Evolutionary conservation across 2,888 invertebrate genomes (phyloP), one percentile per base, ranked within the genome.

Genomic region (Nemurella pictetii): DNA sequence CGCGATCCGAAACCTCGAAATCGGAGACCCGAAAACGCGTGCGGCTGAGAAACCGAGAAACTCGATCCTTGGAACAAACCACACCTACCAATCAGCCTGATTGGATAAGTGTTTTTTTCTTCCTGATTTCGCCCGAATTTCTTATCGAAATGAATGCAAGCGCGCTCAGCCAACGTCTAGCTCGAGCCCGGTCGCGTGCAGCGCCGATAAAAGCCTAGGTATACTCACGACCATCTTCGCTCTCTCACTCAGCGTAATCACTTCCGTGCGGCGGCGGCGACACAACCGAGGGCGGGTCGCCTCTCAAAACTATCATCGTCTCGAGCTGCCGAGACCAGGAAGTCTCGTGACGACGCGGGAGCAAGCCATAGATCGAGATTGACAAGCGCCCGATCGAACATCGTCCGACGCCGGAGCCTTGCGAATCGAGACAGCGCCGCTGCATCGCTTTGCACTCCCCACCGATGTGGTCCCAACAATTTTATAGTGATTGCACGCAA

Each of bases 81-180:
- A 75, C 75, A 28, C 75, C 75, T 28, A 75, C 75, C 75, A 75
- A 75, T 75, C 75, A 75, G 75, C 9, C 7, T 2, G 5, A 75
- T 75, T 28, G 75, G 75, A 25, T 75, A 75, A 75, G 75, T 75
- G 75, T 26, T 75, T 75, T 28, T 75, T 75, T 75, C 26, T 28
- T 75, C 26, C 75, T 75, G 75, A 75, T 75, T 55, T 75, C 75
- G 3, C 75, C 27, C 15, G 55, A 12, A 55, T 20, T 12, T 55
- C 55, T 55, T 55, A 55, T 55, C 55, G 55, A 55, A 55, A 55
- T 55, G 55, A 20, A 12, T 55, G 55, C n/a, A n/a, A n/a, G 12
- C 20, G 55, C 55, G 15, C 55, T 55, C 15, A 15, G 20, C 20
- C n/a, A n/a, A n/a, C n/a, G n/a, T n/a, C n/a, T n/a, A n/a, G 55